Percentiles rank a stretch among this genome's conserved stretches.
Conservation (phyloP, 2,888 invertebrate genomes). For the Notocelia uddmanniana region DNA sequence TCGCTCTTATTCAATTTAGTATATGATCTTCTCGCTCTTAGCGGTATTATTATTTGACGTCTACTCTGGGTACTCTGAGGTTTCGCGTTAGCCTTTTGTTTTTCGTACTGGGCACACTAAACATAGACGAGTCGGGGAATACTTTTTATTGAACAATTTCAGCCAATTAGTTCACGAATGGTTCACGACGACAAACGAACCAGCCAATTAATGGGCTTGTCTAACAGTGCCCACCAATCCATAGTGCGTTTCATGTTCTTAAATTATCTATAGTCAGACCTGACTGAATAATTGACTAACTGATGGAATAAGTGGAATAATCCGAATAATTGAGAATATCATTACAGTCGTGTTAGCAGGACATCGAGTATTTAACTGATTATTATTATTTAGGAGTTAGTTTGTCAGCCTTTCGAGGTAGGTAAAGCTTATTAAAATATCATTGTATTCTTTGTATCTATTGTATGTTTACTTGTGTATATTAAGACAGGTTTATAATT, state of each 20-base stretch:
- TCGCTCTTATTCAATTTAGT: no score
- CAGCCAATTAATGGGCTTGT: background rate
- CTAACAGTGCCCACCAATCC: background rate
- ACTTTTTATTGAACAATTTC: background rate
- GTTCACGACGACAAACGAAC: background rate
- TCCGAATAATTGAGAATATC: no score
- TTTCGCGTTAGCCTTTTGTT: no score
- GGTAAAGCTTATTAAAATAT: no score
- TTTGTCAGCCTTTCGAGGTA: no score
- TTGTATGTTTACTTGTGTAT: background rate
- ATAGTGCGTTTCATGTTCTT: background rate
- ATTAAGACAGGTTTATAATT: background rate
- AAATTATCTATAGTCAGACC: background rate
- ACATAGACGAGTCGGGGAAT: slow-evolving; percentile 1
- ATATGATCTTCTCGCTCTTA: no score
- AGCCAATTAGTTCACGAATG: background rate
- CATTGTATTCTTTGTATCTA: background rate
- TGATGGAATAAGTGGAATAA: no score
- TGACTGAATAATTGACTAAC: background rate
- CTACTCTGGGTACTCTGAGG: no score
- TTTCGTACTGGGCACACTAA: slow-evolving; percentile 3
- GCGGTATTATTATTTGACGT: no score
- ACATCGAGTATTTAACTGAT: background rate
- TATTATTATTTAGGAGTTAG: no score
- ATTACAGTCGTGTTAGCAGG: no score